Conservation (phyloP, 2,113 vertebrate species). For the Crotalus viridis region DNA sequence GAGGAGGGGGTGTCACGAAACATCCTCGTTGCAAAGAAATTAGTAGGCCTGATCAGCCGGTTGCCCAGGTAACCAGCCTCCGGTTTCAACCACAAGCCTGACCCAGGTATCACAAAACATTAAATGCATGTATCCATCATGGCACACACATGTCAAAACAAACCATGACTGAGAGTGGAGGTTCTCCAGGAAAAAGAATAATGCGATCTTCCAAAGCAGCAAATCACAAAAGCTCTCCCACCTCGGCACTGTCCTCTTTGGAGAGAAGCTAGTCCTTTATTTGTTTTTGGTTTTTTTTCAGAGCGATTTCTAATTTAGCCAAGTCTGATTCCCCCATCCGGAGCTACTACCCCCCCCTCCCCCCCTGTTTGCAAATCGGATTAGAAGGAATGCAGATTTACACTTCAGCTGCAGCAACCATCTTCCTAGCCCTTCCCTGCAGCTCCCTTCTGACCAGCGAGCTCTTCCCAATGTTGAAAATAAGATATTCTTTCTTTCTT, state of each 20-base stretch:
- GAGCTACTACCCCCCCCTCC: not conserved
- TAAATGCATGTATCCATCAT: not conserved
- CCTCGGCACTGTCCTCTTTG: conserved; percentile 2
- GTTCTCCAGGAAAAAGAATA: accelerated
- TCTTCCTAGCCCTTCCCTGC: not conserved
- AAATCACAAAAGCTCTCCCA: not conserved
- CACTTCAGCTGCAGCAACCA: conserved; percentile 10
- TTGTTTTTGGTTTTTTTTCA: not conserved
- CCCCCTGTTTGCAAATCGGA: conserved; percentile 38
- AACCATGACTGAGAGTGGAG: not conserved
- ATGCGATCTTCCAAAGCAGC: not conserved
- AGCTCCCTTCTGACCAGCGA: not conserved
- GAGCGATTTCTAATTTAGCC: conserved; percentile 31
- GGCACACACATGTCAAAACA: not conserved
- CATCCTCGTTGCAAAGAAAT: conserved; percentile 38
- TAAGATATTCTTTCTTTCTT: not conserved
- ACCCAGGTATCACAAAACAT: not conserved
- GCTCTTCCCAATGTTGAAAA: conserved; percentile 18
- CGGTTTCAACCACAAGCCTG: conserved; percentile 27
- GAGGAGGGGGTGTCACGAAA: conserved; percentile 13
- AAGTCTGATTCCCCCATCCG: conserved; percentile 12
- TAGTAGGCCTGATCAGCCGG: not conserved
- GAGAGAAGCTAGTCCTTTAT: not conserved
- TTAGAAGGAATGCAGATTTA: conserved; percentile 40
- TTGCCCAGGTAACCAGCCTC: not conserved